phyloP scores from a whole-genome alignment of 92 coral and sea anemone species.

The Plumapathes pennacea region DNA sequence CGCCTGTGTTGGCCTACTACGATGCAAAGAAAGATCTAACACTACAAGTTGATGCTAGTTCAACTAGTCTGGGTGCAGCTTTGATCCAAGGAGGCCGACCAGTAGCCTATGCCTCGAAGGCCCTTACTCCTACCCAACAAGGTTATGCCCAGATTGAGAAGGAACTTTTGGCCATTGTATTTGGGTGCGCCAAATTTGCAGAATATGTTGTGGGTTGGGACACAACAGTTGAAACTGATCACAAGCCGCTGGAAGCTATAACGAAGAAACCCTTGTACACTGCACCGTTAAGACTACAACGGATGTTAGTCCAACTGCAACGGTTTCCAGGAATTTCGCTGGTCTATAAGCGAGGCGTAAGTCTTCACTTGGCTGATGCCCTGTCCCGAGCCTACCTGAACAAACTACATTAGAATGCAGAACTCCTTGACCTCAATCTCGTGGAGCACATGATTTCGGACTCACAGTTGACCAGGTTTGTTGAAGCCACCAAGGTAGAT shows the following conservation, averaged over 20 bases:
- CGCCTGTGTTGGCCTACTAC: conserved; percentile 25
- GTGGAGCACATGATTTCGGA: neutral
- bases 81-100: neutral
- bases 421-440: neutral
- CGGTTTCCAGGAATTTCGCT: neutral
- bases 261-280: too few relatives aligned
- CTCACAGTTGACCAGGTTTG: neutral
- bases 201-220: conserved; percentile 4
- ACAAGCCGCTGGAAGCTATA: too few relatives aligned
- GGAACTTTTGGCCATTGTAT: conserved; percentile 6
- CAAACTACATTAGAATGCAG: neutral
- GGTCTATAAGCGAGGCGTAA: neutral
- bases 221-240: too few relatives aligned
- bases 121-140: neutral
- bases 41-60: too few relatives aligned
- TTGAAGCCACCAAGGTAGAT: conserved; percentile 11
- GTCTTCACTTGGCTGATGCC: neutral
- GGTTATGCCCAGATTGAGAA: neutral
- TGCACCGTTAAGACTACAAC: too few relatives aligned
- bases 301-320: too few relatives aligned
- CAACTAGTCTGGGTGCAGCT: too few relatives aligned
- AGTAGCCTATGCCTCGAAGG: conserved; percentile 4
- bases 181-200: too few relatives aligned
- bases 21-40: conserved; percentile 31
- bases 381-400: conserved; percentile 1